phyloP scores from a whole-genome alignment of 2,888 invertebrate species.

The Agrilus biguttatus region DNA sequence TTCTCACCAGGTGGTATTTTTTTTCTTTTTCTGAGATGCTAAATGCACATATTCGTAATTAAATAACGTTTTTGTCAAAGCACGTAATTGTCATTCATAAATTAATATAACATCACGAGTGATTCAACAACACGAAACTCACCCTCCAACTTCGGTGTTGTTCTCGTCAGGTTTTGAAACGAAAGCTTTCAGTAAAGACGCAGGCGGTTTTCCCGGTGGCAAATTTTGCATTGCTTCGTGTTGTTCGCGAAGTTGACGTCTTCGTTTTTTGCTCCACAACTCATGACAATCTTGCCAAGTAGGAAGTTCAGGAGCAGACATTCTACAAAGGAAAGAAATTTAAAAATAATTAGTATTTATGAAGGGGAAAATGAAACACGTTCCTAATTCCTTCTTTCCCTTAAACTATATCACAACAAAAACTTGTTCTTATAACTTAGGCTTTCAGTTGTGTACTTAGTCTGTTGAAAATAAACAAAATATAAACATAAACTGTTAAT shows the following conservation, averaged over 20 bases:
- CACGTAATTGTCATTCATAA: no score
- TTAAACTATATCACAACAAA: not conserved
- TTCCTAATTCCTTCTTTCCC: not conserved
- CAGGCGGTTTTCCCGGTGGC: constrained; percentile 30
- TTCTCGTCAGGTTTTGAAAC: constrained; percentile 29
- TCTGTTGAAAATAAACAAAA: not conserved
- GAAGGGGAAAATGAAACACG: not conserved
- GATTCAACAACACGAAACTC: constrained; percentile 23
- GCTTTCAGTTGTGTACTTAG: no score
- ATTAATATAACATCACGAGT: not conserved
- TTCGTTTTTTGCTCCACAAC: constrained; percentile 95
- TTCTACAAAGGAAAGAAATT: constrained; percentile 37
- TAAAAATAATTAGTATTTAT: constrained; percentile 2
- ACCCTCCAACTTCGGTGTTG: constrained; percentile 39
- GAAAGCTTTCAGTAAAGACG: constrained; percentile 15
- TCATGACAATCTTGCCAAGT: constrained; percentile 99
- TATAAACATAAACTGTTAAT: constrained; percentile 3
- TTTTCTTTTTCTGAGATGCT: no score
- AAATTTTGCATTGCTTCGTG: constrained; percentile 38
- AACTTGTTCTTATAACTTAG: no score
- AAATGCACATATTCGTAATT: no score
- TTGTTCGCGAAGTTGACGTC: constrained; percentile 68
- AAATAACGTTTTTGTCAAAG: no score
- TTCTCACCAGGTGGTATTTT: no score
- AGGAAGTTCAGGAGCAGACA: constrained; percentile 73